Base-by-base conservation (phyloP, 2,888 invertebrate genomes). In the Ophion costatus region DNA sequence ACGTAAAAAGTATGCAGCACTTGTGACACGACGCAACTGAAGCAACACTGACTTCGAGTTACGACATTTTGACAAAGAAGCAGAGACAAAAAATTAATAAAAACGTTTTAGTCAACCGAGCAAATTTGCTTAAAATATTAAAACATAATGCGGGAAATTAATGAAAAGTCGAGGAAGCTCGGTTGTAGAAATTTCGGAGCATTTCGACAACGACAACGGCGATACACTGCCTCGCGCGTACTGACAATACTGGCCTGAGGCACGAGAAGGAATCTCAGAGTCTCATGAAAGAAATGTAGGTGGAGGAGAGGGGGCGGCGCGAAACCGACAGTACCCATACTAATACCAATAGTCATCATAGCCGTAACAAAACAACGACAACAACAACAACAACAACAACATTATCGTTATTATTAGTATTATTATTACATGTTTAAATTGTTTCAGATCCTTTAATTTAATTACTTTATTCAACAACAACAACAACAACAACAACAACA, bases 41-140 rank as follows among this genome's bases (percentile, higher is more conserved):
- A 75, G 17, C 64, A 61, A 74, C 33, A 38, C 64, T 75, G 75
- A 22, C 20, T 66, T 64, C 75, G 64, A 75, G 33, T 14, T 71
- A 71, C 71, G 71, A 69, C 29, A 33, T 29, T 24, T 45, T 45
- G 6, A 11, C 9, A 45, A 22, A 67, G 42, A 45, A 6, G 6
- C 4, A 17, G 0, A 20, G 22, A 59, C 5, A 11, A 59, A 59
- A 22, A 22, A 22, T 20, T 20, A 22, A 20, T 20, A 24, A 67
- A 22, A 6, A 17, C 20, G 7, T 14, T 14, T 7, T 1, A 4
- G 29, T 9, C n/a, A 4, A 14, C 22, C 17, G 17, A 17, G 51
- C 17, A 51, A 14, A 51, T 17, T 17, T 17, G 14, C 2, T 51
- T 17, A 17, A 14, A 5, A 17, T 1, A 22, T 59, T 3, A 6